Base-by-base conservation (phyloP, 1,140 invertebrate genomes). In the Bombus haemorrhoidalis region DNA sequence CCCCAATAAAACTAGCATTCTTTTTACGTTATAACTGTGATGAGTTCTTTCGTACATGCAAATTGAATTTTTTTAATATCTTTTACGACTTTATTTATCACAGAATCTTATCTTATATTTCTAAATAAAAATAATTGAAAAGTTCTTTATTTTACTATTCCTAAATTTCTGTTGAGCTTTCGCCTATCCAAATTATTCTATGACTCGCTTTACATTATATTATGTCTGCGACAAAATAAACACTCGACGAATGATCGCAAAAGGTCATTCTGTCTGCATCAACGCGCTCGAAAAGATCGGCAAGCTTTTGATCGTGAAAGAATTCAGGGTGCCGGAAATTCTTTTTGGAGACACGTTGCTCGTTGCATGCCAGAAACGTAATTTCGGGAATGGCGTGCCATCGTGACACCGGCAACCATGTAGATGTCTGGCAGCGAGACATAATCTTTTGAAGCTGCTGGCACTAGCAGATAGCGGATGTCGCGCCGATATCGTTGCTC, bases 381-480 rank as follows among this genome's bases (percentile, higher is more conserved):
- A 86, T 88, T 74, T 90, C 77, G 59, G 32, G 39, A 71, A 75
- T 68, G 71, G 86, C 32, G 43, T 41, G 37, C 41, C 43, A 64
- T 25, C 75, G 28, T 81, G 59, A 68, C 77, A 57, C 39, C 75
- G 15, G 18, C 83, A 83, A 64, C 41, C 34, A 43, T 13, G 83
- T 43, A 43, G 66, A 80, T 86, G 81, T 89, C 80, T 37, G 18
- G 39, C 72, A 37, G 83, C 34, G 76, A 78, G 76, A 89, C 85
- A 83, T 89, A 88, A 87, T 83, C 88, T 91, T 92, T 91, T 81
- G 78, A 86, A 81, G 75, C 79, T 79, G 72, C 47, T 53, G 18
- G 47, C 47, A 53, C 47, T 8, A 53, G 47, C 18, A 22, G 47
- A 91, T 91, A 87, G 83, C 87, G 88, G 88, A 89, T 92, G 89